phyloP scores from a whole-genome alignment of 2,113 vertebrate species.

The Corapipo altera region DNA sequence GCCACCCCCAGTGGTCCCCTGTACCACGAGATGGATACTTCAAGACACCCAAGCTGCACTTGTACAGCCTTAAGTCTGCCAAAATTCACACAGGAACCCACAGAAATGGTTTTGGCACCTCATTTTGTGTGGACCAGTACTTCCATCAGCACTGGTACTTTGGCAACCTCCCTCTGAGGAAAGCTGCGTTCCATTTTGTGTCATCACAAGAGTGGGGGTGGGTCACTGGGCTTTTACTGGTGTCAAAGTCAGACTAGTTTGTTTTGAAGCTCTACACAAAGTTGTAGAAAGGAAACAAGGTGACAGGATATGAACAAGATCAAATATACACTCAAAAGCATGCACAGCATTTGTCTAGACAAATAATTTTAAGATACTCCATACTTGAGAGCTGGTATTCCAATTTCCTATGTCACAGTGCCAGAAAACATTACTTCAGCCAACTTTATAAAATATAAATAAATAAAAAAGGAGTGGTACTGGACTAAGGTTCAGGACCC shows the following conservation, averaged over 20 bases:
- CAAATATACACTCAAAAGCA: not conserved
- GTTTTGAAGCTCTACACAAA: not conserved
- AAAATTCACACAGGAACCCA: not conserved
- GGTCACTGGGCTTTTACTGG: accelerated
- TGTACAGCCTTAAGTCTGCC: not conserved
- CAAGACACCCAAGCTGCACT: not conserved
- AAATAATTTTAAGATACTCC: slow-evolving; percentile 1
- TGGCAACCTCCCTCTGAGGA: not conserved
- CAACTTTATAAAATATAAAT: not conserved
- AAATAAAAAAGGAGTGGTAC: not conserved
- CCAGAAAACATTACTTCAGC: not conserved
- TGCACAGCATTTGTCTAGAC: not conserved
- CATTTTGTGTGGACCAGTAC: not conserved
- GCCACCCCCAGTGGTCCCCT: not conserved
- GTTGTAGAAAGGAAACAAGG: not conserved
- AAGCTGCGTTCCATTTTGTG: not conserved
- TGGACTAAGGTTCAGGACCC: not conserved
- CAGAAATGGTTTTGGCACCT: not conserved
- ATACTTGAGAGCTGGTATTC: not conserved
- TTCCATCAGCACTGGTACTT: not conserved
- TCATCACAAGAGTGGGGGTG: not conserved
- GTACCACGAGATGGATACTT: not conserved
- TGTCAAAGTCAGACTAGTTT: not conserved
- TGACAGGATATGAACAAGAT: not conserved
- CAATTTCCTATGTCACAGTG: not conserved